These are phyloP conservation scores for Ceratina calcarata DNA, from an alignment of 1,140 invertebrate genomes.

Conservation along the genomic window DNA sequence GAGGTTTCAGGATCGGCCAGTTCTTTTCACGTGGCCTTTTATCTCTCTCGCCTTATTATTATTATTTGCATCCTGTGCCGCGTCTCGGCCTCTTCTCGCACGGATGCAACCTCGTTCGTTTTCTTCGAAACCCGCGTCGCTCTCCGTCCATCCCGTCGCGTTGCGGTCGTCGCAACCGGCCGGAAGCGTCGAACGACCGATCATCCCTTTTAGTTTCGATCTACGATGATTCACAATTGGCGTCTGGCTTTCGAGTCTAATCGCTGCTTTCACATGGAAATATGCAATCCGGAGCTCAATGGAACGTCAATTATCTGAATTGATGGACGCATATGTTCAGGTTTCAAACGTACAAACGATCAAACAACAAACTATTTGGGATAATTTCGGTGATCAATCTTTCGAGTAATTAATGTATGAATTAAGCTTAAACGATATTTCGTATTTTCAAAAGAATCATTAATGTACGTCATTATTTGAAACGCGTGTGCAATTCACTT, in stretches of 20 bases:
- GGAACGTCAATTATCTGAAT: too few relatives aligned
- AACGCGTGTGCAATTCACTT: too few relatives aligned
- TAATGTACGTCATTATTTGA: too few relatives aligned
- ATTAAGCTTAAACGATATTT: too few relatives aligned
- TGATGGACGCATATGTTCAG: too few relatives aligned
- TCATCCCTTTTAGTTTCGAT: not conserved
- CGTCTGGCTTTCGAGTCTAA: not conserved
- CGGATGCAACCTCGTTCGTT: slow-evolving; percentile 10
- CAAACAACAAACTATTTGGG: too few relatives aligned
- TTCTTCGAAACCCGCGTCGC: not conserved
- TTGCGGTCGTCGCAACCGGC: not conserved
- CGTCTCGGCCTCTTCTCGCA: not conserved
- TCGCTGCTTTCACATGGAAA: not conserved
- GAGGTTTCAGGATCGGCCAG: slow-evolving; percentile 35
- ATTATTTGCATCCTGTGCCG: slow-evolving; percentile 40
- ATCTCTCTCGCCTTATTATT: slow-evolving; percentile 45
- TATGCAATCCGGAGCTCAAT: too few relatives aligned
- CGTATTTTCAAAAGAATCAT: too few relatives aligned
- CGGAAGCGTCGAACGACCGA: not conserved
- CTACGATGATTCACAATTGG: too few relatives aligned
- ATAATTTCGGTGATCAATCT: too few relatives aligned
- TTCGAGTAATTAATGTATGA: too few relatives aligned
- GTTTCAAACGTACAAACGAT: too few relatives aligned
- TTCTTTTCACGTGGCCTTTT: slow-evolving; percentile 25
- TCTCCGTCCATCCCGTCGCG: not conserved